Evolutionary conservation across 2,888 invertebrate species (phyloP).

Genomic region (Nebria brevicollis): DNA sequence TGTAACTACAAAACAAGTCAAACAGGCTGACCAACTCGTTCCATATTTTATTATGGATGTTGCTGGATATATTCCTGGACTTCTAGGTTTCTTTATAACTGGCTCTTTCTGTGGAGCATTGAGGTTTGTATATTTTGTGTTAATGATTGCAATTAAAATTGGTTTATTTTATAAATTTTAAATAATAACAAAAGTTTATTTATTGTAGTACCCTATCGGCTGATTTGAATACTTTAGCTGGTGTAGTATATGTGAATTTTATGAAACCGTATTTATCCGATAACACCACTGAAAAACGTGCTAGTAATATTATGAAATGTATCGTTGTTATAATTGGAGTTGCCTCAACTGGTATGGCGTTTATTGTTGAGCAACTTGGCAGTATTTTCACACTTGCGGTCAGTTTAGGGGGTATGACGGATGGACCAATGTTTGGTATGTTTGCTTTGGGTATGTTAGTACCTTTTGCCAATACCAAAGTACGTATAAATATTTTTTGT

Average conservation of each 20-base stretch:
- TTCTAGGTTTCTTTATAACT: conserved; percentile 78
- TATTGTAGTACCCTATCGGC: conserved; percentile 68
- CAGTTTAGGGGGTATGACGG: conserved; percentile 71
- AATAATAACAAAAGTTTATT: neutral
- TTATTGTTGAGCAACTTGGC: conserved; percentile 72
- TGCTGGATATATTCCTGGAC: conserved; percentile 71
- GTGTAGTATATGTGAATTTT: conserved; percentile 71
- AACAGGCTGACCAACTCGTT: conserved; percentile 66
- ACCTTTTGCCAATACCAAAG: conserved; percentile 70
- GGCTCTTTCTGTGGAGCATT: conserved; percentile 77
- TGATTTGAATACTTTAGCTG: conserved; percentile 68
- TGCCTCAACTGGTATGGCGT: conserved; percentile 77
- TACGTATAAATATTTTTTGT: conserved; percentile 49
- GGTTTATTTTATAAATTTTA: neutral
- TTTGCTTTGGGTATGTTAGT: conserved; percentile 75
- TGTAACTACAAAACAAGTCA: conserved; percentile 65
- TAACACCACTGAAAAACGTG: conserved; percentile 64
- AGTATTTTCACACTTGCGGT: conserved; percentile 73
- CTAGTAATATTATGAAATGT: conserved; percentile 70
- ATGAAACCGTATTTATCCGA: conserved; percentile 66
- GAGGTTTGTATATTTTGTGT: conserved; percentile 57
- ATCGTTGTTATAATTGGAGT: conserved; percentile 67
- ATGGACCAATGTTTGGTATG: conserved; percentile 73
- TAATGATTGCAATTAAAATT: conserved; percentile 12
- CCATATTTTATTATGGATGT: conserved; percentile 77